phyloP scores from a whole-genome alignment of 1,140 invertebrate genomes.

The Mizuhopecten yessoensis region DNA sequence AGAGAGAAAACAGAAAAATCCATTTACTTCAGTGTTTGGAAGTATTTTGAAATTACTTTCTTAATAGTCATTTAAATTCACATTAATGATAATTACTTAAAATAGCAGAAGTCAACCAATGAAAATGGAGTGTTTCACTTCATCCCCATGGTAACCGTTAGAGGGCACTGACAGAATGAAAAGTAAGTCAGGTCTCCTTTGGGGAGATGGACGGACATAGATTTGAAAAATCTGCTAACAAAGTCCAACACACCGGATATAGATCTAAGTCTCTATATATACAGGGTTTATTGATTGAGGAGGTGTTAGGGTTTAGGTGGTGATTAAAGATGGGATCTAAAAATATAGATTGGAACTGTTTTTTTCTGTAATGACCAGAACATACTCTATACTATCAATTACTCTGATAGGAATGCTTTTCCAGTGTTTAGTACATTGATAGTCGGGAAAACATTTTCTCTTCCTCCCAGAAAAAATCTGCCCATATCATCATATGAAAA shows the following conservation, averaged over 20 bases:
- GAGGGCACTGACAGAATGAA: not conserved
- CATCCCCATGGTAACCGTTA: not conserved
- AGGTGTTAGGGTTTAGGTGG: not conserved
- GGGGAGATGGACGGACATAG: not conserved
- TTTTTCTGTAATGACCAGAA: not conserved
- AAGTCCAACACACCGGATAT: not conserved
- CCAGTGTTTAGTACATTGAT: not conserved
- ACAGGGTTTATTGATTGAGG: not conserved
- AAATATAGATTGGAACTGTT: not conserved
- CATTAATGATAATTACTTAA: slow-evolving; percentile 40
- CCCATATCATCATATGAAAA: not conserved
- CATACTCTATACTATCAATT: too few species aligned
- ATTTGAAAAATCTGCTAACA: not conserved
- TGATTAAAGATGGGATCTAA: too few species aligned
- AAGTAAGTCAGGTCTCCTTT: not conserved
- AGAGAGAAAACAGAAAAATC: slow-evolving; percentile 8
- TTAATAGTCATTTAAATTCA: slow-evolving; percentile 36
- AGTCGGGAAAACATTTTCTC: not conserved
- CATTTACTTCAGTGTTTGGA: not conserved
- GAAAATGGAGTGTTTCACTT: not conserved
- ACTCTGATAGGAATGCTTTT: too few species aligned
- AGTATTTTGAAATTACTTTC: slow-evolving; percentile 21
- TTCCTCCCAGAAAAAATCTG: not conserved
- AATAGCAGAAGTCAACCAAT: not conserved
- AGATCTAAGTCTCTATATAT: not conserved